Conservation (phyloP, 2,797 vertebrate species). For the Anisognathus igniventris region DNA sequence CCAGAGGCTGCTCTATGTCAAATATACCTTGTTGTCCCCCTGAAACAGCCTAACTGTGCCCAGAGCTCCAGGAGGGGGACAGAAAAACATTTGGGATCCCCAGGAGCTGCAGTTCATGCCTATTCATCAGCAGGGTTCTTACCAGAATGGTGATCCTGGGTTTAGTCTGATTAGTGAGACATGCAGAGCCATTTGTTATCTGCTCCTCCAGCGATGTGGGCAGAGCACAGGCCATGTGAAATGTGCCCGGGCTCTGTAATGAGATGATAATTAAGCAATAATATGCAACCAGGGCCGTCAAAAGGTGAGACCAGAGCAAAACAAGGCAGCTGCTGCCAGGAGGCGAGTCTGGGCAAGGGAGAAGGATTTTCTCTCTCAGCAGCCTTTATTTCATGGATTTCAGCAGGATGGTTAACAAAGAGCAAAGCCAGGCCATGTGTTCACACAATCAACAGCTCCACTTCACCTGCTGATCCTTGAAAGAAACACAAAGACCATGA, state of each 20-base stretch:
- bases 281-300: conserved; percentile 27
- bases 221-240: neutral
- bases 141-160: neutral
- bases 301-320: neutral
- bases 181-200: conserved; percentile 30
- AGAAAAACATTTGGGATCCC: neutral
- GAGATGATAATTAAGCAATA: conserved; percentile 42
- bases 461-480: neutral
- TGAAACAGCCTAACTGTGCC: neutral
- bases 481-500: neutral
- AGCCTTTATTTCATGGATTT: neutral
- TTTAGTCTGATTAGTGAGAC: conserved; percentile 32
- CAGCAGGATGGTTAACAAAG: neutral
- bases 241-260: conserved; percentile 3
- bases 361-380: neutral
- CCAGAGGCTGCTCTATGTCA: neutral
- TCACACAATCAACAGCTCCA: neutral
- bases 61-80: neutral
- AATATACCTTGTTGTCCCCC: neutral
- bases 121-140: neutral
- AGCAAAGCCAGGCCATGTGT: neutral
- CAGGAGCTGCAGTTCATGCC: neutral
- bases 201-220: neutral
- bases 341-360: neutral
- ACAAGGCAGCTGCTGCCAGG: neutral